Conservation (phyloP, 2,797 vertebrate species). For the Stomatorhinus walkeri region DNA sequence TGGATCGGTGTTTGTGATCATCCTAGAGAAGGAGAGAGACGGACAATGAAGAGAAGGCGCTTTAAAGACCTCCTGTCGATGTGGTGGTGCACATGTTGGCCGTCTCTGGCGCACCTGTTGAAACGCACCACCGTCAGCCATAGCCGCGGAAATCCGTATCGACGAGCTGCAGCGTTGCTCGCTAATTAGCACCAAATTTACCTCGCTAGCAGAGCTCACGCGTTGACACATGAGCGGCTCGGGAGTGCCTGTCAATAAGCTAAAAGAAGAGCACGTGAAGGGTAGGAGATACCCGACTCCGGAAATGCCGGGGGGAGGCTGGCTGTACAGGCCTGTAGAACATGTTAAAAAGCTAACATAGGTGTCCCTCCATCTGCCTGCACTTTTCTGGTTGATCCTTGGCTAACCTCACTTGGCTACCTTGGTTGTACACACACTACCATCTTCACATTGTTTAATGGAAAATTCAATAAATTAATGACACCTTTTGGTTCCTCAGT, state of each 20-base stretch:
- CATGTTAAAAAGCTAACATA: neutral
- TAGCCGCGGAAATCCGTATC: constrained; percentile 69
- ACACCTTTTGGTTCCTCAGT: neutral
- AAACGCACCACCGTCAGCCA: constrained; percentile 63
- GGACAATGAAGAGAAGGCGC: constrained; percentile 31
- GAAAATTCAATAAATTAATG: neutral
- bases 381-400: neutral
- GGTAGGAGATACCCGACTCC: neutral
- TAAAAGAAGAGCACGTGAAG: neutral
- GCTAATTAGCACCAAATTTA: constrained; percentile 70
- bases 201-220: constrained; percentile 41
- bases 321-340: neutral
- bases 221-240: constrained; percentile 51
- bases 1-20: neutral
- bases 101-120: constrained; percentile 51
- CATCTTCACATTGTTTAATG: neutral
- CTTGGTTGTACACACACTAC: neutral
- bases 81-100: constrained; percentile 48
- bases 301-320: neutral
- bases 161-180: constrained; percentile 66
- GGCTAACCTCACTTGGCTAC: neutral
- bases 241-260: constrained; percentile 37
- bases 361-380: neutral
- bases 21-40: constrained; percentile 30
- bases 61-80: constrained; percentile 53